phyloP scores from a whole-genome alignment of 2,797 vertebrate genomes.

The Petrocephalus schoutedeni region DNA sequence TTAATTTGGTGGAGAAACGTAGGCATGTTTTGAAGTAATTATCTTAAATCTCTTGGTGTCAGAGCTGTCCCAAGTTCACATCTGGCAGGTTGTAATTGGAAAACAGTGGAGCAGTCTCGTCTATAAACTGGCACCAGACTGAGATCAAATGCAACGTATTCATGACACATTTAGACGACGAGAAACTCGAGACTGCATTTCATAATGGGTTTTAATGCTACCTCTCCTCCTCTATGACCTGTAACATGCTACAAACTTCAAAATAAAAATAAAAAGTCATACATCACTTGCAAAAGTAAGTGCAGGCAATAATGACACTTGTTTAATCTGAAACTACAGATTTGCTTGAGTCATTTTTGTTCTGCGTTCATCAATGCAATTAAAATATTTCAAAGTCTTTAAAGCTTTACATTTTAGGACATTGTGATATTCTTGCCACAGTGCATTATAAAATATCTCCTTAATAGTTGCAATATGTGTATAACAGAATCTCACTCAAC shows the following conservation, averaged over 20 bases:
- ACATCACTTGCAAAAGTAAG: not conserved
- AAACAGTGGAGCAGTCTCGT: conserved; percentile 58
- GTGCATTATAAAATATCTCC: conserved; percentile 6
- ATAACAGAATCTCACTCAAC: conserved; percentile 2
- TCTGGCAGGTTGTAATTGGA: conserved; percentile 68
- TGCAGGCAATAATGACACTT: not conserved
- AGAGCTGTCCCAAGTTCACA: conserved; percentile 58
- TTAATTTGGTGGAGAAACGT: not conserved
- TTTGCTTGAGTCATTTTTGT: not conserved
- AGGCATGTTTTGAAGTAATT: conserved; percentile 27
- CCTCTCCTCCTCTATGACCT: conserved; percentile 9
- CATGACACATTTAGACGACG: conserved; percentile 61
- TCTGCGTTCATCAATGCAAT: not conserved
- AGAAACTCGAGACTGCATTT: conserved; percentile 39
- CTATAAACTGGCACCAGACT: conserved; percentile 64
- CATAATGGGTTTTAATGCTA: conserved; percentile 27
- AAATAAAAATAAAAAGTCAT: conserved; percentile 1
- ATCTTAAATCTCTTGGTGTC: conserved; percentile 45
- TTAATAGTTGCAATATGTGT: conserved; percentile 19
- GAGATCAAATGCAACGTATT: conserved; percentile 68
- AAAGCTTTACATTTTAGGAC: not conserved
- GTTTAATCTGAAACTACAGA: not conserved
- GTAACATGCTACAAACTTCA: not conserved
- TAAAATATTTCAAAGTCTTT: conserved; percentile 6
- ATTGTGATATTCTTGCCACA: conserved; percentile 3